Percentiles rank a stretch among this genome's conserved stretches.
Evolutionary conservation across 2,888 invertebrate species (phyloP).

Genomic region (Epistrophe grossulariae): DNA sequence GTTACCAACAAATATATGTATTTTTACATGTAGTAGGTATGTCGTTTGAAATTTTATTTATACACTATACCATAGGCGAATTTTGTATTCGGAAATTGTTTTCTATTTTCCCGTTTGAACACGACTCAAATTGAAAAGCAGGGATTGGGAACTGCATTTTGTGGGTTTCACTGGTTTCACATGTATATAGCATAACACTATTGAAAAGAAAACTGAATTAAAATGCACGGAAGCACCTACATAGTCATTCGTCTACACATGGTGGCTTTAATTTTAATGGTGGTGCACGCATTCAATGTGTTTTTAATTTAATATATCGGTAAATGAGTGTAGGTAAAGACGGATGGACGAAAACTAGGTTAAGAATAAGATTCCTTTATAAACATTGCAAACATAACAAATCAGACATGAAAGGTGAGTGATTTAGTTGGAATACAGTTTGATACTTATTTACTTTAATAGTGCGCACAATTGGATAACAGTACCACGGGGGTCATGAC

Average conservation of each 20-base stretch:
- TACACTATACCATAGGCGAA: slow-evolving; percentile 12
- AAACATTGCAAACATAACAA: not conserved
- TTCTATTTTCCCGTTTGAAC: slow-evolving; percentile 74
- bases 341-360: slow-evolving; percentile 54
- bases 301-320: slow-evolving; percentile 27
- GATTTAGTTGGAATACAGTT: not conserved
- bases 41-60: not conserved
- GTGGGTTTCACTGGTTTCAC: slow-evolving; percentile 30
- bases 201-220: slow-evolving; percentile 53
- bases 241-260: slow-evolving; percentile 31
- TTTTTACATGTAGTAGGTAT: slow-evolving; percentile 47
- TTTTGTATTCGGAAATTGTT: slow-evolving; percentile 59
- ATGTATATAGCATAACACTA: not conserved
- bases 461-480: too few relatives aligned
- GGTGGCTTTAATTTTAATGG: slow-evolving; percentile 49
- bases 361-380: slow-evolving; percentile 53
- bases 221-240: slow-evolving; percentile 64
- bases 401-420: not conserved
- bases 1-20: slow-evolving; percentile 36
- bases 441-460: too few relatives aligned
- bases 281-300: slow-evolving; percentile 62
- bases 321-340: slow-evolving; percentile 13
- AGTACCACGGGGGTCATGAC: too few relatives aligned
- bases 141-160: slow-evolving; percentile 38
- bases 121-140: slow-evolving; percentile 41